Evolutionary conservation across 2,888 invertebrate genomes (phyloP).

Genomic region (Saturnia japonica): DNA sequence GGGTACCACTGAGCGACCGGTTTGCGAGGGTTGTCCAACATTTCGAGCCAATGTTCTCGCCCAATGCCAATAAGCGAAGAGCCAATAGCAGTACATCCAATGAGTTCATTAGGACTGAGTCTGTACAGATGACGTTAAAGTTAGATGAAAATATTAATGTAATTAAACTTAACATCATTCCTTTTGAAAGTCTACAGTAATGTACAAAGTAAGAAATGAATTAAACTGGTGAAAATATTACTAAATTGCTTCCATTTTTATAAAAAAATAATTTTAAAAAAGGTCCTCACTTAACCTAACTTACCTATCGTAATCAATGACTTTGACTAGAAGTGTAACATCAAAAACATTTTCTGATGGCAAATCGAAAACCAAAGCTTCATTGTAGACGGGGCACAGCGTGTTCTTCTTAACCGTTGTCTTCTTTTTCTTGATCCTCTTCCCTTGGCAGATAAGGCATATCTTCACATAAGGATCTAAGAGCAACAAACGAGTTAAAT

Average conservation of each 20-base stretch:
- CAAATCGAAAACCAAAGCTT: conserved; percentile 95
- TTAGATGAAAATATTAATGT: background rate
- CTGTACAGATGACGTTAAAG: conserved; percentile 62
- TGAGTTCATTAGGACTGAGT: conserved; percentile 92
- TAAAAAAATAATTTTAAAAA: too few species aligned
- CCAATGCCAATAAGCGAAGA: conserved; percentile 88
- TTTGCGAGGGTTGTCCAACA: conserved; percentile 91
- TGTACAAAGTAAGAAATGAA: background rate
- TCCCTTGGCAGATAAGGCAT: conserved; percentile 92
- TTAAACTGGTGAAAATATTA: too few species aligned
- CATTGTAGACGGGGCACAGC: conserved; percentile 94
- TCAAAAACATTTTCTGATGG: conserved; percentile 91
- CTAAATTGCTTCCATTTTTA: too few species aligned
- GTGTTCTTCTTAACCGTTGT: conserved; percentile 94
- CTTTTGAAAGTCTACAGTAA: background rate
- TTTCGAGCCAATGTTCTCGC: conserved; percentile 91
- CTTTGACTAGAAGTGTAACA: conserved; percentile 90
- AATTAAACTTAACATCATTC: background rate
- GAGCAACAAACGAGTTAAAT: conserved; percentile 22
- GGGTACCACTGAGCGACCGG: conserved; percentile 94
- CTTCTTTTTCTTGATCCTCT: conserved; percentile 95
- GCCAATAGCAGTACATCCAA: conserved; percentile 92
- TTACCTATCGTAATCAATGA: conserved; percentile 95
- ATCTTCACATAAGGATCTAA: conserved; percentile 97
- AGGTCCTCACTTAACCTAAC: too few species aligned